Percentiles rank a stretch among this genome's conserved stretches.
Evolutionary conservation across 2,888 invertebrate genomes (phyloP).

Genomic region (Parascotia fuliginaria): DNA sequence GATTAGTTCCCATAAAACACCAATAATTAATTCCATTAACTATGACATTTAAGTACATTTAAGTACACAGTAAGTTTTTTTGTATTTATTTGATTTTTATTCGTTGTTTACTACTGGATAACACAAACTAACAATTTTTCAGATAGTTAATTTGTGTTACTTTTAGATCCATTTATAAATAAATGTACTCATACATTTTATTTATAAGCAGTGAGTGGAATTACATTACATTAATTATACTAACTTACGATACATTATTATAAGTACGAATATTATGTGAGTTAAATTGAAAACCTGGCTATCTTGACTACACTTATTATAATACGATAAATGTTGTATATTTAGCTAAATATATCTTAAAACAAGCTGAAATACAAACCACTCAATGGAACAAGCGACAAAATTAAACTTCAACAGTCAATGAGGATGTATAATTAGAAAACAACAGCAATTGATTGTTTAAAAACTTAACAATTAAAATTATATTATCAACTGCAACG

Average conservation of each 20-base stretch:
- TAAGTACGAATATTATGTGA: slow-evolving; percentile 75
- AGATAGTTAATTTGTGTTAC: slow-evolving; percentile 56
- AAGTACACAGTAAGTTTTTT: slow-evolving; percentile 74
- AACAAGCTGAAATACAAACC: slow-evolving; percentile 69
- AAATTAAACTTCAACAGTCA: slow-evolving; percentile 71
- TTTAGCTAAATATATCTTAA: slow-evolving; percentile 76
- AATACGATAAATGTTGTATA: slow-evolving; percentile 78
- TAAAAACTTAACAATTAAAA: slow-evolving; percentile 79
- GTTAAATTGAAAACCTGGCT: slow-evolving; percentile 85
- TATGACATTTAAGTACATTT: slow-evolving; percentile 75
- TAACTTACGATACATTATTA: slow-evolving; percentile 72
- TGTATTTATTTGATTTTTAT: slow-evolving; percentile 74
- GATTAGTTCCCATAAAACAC: slow-evolving; percentile 64
- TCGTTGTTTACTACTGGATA: slow-evolving; percentile 79
- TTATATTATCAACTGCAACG: slow-evolving; percentile 22
- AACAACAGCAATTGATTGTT: slow-evolving; percentile 78
- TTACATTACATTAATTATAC: slow-evolving; percentile 84
- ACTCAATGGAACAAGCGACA: slow-evolving; percentile 73
- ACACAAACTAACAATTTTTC: slow-evolving; percentile 58
- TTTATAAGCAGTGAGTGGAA: slow-evolving; percentile 51
- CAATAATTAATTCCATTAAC: slow-evolving; percentile 71
- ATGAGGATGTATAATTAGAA: slow-evolving; percentile 81
- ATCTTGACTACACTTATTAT: slow-evolving; percentile 83
- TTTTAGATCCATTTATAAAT: slow-evolving; percentile 63
- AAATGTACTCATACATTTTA: slow-evolving; percentile 20